phyloP scores from a whole-genome alignment of 1,140 invertebrate genomes.

The Oncopodura yosiiana region DNA sequence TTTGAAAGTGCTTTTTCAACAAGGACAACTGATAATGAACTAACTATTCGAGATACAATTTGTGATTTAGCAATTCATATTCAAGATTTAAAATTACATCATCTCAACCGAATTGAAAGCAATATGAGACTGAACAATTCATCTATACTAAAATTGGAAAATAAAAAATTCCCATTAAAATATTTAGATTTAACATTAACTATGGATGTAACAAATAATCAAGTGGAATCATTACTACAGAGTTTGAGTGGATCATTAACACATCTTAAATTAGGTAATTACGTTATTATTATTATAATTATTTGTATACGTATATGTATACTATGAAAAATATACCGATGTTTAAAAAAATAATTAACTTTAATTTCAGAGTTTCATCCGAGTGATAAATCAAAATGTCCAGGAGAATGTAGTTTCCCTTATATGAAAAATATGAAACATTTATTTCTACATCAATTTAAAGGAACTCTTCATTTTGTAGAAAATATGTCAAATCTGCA shows the following conservation, averaged over 20 bases:
- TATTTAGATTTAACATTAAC: slow-evolving; percentile 10
- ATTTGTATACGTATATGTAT: no score
- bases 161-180: slow-evolving; percentile 3
- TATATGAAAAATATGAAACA: slow-evolving; percentile 8
- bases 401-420: background rate
- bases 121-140: slow-evolving; percentile 21
- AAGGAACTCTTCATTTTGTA: background rate
- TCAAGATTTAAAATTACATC: background rate
- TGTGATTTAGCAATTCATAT: slow-evolving; percentile 24
- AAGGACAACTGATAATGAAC: background rate
- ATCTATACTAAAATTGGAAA: slow-evolving; percentile 1
- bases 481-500: background rate
- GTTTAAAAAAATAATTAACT: no score
- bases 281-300: background rate
- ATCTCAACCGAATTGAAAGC: slow-evolving; percentile 12
- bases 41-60: slow-evolving; percentile 24
- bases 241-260: background rate
- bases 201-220: background rate
- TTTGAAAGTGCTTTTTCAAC: slow-evolving; percentile 20
- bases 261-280: slow-evolving; percentile 6
- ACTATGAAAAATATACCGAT: no score
- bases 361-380: slow-evolving; percentile 14
- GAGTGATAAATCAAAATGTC: slow-evolving; percentile 1
- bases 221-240: background rate
- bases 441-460: slow-evolving; percentile 1